A percentile compares a stretch with the other conserved stretches of the same genome.
Evolutionary conservation across 2,797 vertebrate species (phyloP).

Genomic region (Helarctos malayanus): DNA sequence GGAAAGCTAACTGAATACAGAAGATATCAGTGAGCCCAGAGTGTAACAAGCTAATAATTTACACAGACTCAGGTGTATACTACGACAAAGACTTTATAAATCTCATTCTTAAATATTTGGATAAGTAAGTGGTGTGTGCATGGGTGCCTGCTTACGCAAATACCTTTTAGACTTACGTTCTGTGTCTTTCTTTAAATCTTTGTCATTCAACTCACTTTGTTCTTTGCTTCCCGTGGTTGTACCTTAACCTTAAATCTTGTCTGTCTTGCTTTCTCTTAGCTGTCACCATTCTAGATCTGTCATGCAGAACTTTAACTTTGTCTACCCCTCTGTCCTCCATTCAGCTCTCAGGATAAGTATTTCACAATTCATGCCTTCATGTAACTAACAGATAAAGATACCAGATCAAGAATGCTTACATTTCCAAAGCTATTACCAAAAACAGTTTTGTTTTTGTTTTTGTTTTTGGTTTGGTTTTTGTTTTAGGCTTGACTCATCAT

Average conservation of each 20-base stretch:
- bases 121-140: background rate
- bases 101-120: background rate
- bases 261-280: background rate
- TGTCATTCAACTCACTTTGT: background rate
- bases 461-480: too few species aligned
- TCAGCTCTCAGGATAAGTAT: background rate
- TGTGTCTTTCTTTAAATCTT: background rate
- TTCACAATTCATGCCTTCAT: background rate
- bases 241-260: background rate
- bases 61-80: background rate
- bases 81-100: background rate
- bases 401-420: background rate
- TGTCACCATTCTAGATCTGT: background rate
- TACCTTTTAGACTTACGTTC: background rate
- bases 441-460: background rate
- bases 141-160: background rate
- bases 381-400: background rate
- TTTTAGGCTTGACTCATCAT: background rate
- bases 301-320: background rate
- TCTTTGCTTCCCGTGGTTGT: background rate
- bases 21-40: background rate
- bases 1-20: background rate
- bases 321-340: background rate
- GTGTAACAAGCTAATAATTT: background rate
- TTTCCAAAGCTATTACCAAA: background rate